These are phyloP conservation scores for Tenrec ecaudatus DNA, from an alignment of 2,113 vertebrate genomes.

Conservation along the genomic window DNA sequence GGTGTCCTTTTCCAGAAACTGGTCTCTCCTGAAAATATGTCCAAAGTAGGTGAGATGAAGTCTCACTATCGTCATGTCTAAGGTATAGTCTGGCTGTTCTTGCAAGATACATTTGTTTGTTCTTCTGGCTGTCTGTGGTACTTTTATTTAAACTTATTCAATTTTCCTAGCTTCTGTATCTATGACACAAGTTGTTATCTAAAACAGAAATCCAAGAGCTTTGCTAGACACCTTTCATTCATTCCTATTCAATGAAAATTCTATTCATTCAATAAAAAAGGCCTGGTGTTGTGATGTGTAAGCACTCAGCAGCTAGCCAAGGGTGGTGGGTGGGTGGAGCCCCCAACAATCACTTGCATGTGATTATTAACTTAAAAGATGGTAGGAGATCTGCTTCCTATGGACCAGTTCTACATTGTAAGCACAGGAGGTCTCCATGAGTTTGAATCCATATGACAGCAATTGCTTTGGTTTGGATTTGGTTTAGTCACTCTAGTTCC, in stretches of 20 bases:
- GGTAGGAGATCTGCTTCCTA: neutral
- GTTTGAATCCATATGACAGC: neutral
- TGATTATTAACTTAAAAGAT: neutral
- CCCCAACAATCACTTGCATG: neutral
- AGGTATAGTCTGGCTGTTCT: too few species aligned
- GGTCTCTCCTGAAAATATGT: too few species aligned
- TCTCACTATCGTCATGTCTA: too few species aligned
- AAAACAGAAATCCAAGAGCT: conserved; percentile 9
- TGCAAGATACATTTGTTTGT: too few species aligned
- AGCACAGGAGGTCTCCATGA: neutral
- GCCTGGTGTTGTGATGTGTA: neutral
- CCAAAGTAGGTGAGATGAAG: too few species aligned
- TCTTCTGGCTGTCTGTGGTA: too few species aligned
- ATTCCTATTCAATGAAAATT: neutral
- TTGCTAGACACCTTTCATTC: neutral
- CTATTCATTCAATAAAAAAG: neutral
- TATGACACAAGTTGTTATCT: neutral
- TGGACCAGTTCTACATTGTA: neutral
- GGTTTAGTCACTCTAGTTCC: too few species aligned
- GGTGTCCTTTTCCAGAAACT: too few species aligned
- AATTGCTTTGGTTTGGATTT: too few species aligned
- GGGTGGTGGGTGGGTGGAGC: too few species aligned
- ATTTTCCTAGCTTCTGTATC: conserved; percentile 26
- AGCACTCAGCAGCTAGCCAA: too few species aligned
- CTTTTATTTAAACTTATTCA: neutral